Percentiles rank a stretch among this genome's conserved stretches.
phyloP scores from a whole-genome alignment of 2,113 vertebrate species.

The cattle (Bos taurus) region DNA sequence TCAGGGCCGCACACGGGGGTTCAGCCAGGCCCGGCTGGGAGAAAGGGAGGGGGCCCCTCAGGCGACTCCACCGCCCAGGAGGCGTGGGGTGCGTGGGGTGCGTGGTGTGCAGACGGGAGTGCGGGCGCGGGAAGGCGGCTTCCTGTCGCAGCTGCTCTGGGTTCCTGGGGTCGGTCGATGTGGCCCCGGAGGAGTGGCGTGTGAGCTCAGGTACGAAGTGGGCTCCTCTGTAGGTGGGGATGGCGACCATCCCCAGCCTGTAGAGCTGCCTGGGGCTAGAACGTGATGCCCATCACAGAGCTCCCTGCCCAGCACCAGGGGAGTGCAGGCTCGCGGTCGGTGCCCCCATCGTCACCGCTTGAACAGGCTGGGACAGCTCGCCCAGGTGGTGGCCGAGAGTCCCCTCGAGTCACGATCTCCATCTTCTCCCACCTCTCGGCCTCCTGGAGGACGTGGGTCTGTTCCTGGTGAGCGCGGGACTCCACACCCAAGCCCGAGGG shows the following conservation, averaged over 20 bases:
- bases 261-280: too few species aligned
- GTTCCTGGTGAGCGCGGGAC: background rate
- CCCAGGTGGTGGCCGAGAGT: background rate
- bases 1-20: accelerated
- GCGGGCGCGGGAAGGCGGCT: background rate
- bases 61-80: accelerated
- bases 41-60: background rate
- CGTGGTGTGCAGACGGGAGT: accelerated
- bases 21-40: background rate
- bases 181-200: background rate
- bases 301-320: accelerated
- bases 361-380: background rate
- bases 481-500: background rate
- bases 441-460: accelerated
- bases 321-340: accelerated
- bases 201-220: background rate
- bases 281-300: accelerated
- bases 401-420: background rate
- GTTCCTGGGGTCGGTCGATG: background rate
- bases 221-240: background rate
- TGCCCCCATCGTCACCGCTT: accelerated
- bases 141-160: accelerated
- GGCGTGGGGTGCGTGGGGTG: accelerated
- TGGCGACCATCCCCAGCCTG: accelerated
- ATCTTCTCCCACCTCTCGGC: accelerated